phyloP scores from a whole-genome alignment of 2,797 vertebrate species.

The Sebastiscus tertius region DNA sequence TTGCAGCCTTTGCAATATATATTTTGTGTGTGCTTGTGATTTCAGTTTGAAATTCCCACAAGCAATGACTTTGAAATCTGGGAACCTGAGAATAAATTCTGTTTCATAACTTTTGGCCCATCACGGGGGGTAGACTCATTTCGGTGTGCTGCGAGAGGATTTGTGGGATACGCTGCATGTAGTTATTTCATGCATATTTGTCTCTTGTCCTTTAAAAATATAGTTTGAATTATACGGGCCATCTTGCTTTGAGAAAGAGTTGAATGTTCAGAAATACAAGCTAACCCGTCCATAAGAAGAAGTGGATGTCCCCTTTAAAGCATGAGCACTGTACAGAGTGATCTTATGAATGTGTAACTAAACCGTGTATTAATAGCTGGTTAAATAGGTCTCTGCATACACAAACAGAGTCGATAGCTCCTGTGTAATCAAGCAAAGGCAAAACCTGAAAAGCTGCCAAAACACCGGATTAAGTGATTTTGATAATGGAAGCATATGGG shows the following conservation, averaged over 20 bases:
- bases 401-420: constrained; percentile 13
- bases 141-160: background rate
- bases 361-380: background rate
- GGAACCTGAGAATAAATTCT: constrained; percentile 9
- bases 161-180: background rate
- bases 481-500: constrained; percentile 23
- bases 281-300: background rate
- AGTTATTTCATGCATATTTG: background rate
- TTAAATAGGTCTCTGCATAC: constrained; percentile 24
- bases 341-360: background rate
- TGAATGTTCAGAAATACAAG: background rate
- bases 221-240: background rate
- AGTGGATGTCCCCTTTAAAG: background rate
- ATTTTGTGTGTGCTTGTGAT: constrained; percentile 32
- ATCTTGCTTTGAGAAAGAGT: background rate
- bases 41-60: constrained; percentile 34
- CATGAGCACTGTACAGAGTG: background rate
- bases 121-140: background rate
- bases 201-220: background rate
- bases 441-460: constrained; percentile 25
- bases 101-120: constrained; percentile 24
- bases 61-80: constrained; percentile 29
- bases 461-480: constrained; percentile 24
- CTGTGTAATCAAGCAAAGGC: constrained; percentile 21
- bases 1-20: constrained; percentile 33